Evolutionary conservation across 1,140 invertebrate genomes (phyloP).

Genomic region (Drosophila lacteicornis): DNA sequence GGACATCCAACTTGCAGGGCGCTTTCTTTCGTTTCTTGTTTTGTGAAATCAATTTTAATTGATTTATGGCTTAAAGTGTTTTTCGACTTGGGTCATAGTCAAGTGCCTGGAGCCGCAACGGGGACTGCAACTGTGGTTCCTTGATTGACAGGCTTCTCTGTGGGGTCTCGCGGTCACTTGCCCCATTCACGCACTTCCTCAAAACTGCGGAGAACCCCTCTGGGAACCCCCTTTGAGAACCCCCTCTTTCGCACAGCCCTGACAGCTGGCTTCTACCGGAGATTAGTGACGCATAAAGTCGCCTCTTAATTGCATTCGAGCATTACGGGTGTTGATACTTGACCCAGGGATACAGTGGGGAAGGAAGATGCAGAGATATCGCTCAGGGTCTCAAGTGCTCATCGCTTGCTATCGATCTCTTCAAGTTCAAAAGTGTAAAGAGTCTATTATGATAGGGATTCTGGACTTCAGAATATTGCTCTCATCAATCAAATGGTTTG

Average conservation of each 20-base stretch:
- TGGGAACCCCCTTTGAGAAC: neutral
- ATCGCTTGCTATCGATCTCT: slow-evolving; percentile 6
- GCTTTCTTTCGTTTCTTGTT: slow-evolving; percentile 1
- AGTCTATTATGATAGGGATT: slow-evolving; percentile 29
- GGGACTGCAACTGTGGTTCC: slow-evolving; percentile 33
- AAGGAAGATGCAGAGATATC: slow-evolving; percentile 8
- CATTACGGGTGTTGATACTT: slow-evolving; percentile 60
- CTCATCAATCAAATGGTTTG: slow-evolving; percentile 5
- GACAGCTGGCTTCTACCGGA: slow-evolving; percentile 40
- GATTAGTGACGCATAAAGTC: slow-evolving; percentile 79
- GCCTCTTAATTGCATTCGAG: slow-evolving; percentile 74
- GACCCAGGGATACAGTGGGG: slow-evolving; percentile 21
- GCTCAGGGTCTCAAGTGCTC: slow-evolving; percentile 19
- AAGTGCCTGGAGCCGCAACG: slow-evolving; percentile 41
- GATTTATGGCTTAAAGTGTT: slow-evolving; percentile 80
- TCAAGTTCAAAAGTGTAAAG: slow-evolving; percentile 31
- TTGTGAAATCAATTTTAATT: slow-evolving; percentile 77
- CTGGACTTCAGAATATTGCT: neutral
- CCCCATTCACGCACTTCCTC: slow-evolving; percentile 12
- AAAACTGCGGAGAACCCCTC: neutral
- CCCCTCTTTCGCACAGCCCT: neutral
- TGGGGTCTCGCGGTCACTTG: slow-evolving; percentile 24
- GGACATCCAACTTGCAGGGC: slow-evolving; percentile 3
- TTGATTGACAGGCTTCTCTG: slow-evolving; percentile 73
- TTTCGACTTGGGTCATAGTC: slow-evolving; percentile 63